Percentiles rank a stretch among this genome's conserved stretches.
Conservation (phyloP, 1,140 invertebrate species). For the Geopemphigus sp. region DNA sequence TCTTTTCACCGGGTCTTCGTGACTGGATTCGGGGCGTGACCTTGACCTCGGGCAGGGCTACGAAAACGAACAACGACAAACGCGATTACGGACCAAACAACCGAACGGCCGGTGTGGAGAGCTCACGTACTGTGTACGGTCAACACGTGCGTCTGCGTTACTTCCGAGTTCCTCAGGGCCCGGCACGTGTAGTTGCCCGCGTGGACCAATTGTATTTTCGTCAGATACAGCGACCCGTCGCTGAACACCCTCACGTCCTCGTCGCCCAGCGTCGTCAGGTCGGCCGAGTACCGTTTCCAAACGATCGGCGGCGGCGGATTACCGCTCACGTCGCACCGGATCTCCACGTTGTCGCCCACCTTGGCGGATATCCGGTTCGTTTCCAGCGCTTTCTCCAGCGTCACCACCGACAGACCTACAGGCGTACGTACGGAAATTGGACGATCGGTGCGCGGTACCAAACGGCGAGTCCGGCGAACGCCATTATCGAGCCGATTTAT, state of each 20-base stretch:
- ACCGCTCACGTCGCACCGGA: slow-evolving; percentile 75
- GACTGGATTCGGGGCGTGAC: slow-evolving; percentile 70
- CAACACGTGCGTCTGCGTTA: slow-evolving; percentile 74
- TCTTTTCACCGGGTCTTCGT: slow-evolving; percentile 65
- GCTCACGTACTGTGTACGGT: slow-evolving; percentile 71
- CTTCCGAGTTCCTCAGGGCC: slow-evolving; percentile 70
- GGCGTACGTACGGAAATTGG: no score
- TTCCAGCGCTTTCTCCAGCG: slow-evolving; percentile 71
- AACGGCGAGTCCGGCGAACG: no score
- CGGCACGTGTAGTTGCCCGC: slow-evolving; percentile 80
- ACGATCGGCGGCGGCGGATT: slow-evolving; percentile 69
- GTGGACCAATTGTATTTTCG: slow-evolving; percentile 71
- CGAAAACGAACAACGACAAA: slow-evolving; percentile 51
- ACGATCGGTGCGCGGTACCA: no score
- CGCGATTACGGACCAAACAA: no score
- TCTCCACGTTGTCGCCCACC: slow-evolving; percentile 76
- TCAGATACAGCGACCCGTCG: slow-evolving; percentile 74
- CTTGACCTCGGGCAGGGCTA: slow-evolving; percentile 68
- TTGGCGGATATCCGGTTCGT: slow-evolving; percentile 67
- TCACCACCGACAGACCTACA: slow-evolving; percentile 70
- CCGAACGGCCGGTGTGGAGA: no score
- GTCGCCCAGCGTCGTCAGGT: slow-evolving; percentile 65
- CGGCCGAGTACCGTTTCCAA: slow-evolving; percentile 70
- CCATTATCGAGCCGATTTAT: background rate
- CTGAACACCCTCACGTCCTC: slow-evolving; percentile 68